Evolutionary conservation across 2,797 vertebrate species (phyloP), one percentile per base, ranked within the genome.

Genomic region (Anisognathus igniventris): DNA sequence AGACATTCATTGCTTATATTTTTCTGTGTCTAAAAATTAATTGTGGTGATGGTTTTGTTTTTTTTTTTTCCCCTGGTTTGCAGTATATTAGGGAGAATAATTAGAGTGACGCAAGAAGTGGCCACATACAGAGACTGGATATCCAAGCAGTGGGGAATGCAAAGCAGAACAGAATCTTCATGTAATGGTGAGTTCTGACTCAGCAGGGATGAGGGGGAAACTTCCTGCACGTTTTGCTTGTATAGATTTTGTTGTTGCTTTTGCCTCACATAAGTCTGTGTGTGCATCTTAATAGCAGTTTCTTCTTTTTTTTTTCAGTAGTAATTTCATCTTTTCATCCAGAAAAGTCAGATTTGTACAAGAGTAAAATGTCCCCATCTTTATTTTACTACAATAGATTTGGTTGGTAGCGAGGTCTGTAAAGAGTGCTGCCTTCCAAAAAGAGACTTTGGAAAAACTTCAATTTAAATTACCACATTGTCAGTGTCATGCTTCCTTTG

Each of bases 81-180:
- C 97, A 99, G 99, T 95, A 99, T 99, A 96, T 98, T 99, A 78
- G 99, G 99, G 58, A 98, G 99, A 97, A 99, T 99, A 97, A 99
- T 99, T 96, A 98, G 99, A 89, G 99, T 99, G 88, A 99, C 99
- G 2, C 98, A 98, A 81, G 99, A 99, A 97, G 99, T 99, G 71
- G 98, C 98, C 30, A 98, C 99, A 1, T 99, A 99, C 92, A 98
- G 99, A 96, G 98, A 99, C 75, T 99, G 99, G 99, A 99, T 99
- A 97, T 98, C 98, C 47, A 98, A 98, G 73, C 98, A 98, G 82
- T 99, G 99, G 99, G 98, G 98, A 67, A 97, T 97, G 81, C 98
- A 97, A n/a, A 98, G 97, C 50, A 98, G 98, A 94, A 98, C 98
- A 7, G 99, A 99, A 58, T 95, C 98, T 22, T 92, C 98, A 0